Base-by-base conservation (phyloP, 2,113 vertebrate species). In the Zingel zingel region DNA sequence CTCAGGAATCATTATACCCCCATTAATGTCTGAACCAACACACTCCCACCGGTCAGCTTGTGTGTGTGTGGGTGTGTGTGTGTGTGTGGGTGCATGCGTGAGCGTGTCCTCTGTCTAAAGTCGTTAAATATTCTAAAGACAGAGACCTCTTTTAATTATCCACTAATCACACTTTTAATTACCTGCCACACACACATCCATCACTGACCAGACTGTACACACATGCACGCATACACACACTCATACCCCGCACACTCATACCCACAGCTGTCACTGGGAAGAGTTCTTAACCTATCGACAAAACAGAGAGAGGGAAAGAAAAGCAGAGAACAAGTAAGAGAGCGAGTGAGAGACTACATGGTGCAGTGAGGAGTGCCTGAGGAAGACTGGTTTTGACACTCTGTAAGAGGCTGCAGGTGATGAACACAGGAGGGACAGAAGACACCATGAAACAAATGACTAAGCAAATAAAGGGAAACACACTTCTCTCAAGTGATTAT, bases 81-180 rank as follows among this genome's bases (percentile, higher is more conserved):
- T 67, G 68, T 54, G 59, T 39, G 73, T 74, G 16, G 15, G 71
- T 58, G 62, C 39, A 10, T 70, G 68, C 54, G 51, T 39, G 73
- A 36, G 79, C 2, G 45, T 66, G 69, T 87, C 84, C 75, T 81
- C 87, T 89, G 93, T 91, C 89, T 84, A 18, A 89, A 88, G 87
- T 88, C 69, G 74, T 92, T 93, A 89, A 90, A 89, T 85, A 90
- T 89, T 92, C 92, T 69, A 81, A 90, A 93, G 91, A 91, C 92
- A 90, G 87, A 87, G 84, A 75, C 92, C 93, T 88, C 83, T 87
- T 91, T 92, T 92, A 93, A 94, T 92, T 93, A 93, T 89, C 77
- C 81, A 88, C 91, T 90, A 90, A 92, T 94, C 89, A 92, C 86
- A 89, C 88, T 91, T 94, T 94, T 92, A 92, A 93, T 92, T 92